Base-by-base conservation (phyloP, 1,140 invertebrate genomes). In the Atta cephalotes region DNA sequence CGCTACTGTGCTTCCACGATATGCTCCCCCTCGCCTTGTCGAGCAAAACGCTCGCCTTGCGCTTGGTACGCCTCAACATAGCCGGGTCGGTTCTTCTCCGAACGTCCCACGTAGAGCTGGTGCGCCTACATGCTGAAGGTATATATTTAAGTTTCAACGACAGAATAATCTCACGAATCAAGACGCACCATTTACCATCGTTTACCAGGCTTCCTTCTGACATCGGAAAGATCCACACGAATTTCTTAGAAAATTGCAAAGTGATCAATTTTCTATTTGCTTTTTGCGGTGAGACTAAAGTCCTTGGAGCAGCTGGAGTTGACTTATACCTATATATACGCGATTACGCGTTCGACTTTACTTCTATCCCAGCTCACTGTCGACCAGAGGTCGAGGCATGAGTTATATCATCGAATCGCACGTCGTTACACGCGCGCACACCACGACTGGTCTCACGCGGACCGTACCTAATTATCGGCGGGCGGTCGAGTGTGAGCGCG, bases 1-100 rank as follows among this genome's bases (percentile, higher is more conserved):
- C 81, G 94, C 94, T 95, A 95, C 94, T 88, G 94, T 92, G 81
- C 90, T 93, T 90, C 87, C 85, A 90, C 88, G 77, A 92, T 77
- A 87, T 68, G 78, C 85, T 60, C 63, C 79, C 88, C 81, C 68
- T 84, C 78, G 65, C 62, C 86, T 70, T 66, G 79, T 62, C 88
- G 76, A 87, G 79, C 71, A 79, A 88, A 87, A 90, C 87, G 85
- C 21, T 70, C 66, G 39, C 39, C 66, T 70, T 87, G 89, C 88
- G 88, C 87, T 90, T 85, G 79, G 62, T 79, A 71, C 74, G 58
- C 79, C 72, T 87, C 72, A 56, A 87, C 77, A 51, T 71, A 84
- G 80, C 53, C 85, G 58, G 74, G 58, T 85, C 85, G 25, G 18
- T 21, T 84, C 70, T 76, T 28, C 49, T n/a, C 31, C 70, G 25